A percentile compares a stretch with the other conserved stretches of the same genome.
Evolutionary conservation across 2,113 vertebrate species (phyloP).

Genomic region (Callorhinus ursinus): DNA sequence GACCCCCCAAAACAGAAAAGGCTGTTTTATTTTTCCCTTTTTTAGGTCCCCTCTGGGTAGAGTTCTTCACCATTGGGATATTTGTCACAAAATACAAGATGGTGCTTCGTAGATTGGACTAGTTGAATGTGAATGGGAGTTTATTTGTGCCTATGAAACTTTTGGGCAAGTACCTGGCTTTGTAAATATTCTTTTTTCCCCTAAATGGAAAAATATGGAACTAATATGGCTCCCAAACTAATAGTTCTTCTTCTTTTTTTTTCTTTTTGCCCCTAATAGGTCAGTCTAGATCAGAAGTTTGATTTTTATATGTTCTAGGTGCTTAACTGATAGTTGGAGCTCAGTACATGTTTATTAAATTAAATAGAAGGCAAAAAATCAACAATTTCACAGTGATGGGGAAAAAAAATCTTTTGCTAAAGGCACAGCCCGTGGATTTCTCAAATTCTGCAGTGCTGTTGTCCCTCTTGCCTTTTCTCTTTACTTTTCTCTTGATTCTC

Average conservation of each 20-base stretch:
- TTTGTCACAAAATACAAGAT: conserved; percentile 25
- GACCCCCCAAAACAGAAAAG: conserved; percentile 55
- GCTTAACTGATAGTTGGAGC: background rate
- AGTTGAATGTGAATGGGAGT: background rate
- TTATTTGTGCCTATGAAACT: background rate
- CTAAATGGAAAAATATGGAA: conserved; percentile 26
- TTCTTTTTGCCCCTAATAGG: background rate
- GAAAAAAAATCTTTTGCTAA: background rate
- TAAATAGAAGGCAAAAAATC: background rate
- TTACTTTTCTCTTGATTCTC: background rate
- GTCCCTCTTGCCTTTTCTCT: background rate
- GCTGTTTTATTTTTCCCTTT: conserved; percentile 11
- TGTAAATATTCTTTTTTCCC: conserved; percentile 20
- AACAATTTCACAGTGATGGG: background rate
- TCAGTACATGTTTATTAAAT: background rate
- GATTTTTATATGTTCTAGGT: background rate
- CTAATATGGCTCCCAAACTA: background rate
- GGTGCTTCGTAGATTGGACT: background rate
- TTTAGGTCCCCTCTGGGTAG: background rate
- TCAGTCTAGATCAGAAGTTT: background rate
- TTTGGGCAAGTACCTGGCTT: background rate
- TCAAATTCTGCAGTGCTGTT: background rate
- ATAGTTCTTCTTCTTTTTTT: background rate
- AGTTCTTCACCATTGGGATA: background rate
- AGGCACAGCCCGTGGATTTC: background rate